phyloP scores from a whole-genome alignment of 2,113 vertebrate species.

The Gasterosteus aculeatus region DNA sequence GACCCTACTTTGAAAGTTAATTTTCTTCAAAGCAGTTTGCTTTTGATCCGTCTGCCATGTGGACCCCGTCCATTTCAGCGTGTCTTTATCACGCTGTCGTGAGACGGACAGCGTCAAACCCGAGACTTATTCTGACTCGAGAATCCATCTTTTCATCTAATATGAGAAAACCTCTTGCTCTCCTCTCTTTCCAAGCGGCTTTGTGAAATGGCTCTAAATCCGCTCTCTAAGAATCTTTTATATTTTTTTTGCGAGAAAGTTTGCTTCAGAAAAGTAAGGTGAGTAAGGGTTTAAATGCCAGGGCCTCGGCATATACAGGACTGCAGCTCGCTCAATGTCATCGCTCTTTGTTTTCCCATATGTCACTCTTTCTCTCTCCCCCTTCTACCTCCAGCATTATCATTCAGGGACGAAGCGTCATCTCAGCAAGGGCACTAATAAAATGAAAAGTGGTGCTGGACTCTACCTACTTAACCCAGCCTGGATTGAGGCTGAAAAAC shows the following conservation, averaged over 20 bases:
- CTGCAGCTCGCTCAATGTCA: conserved; percentile 45
- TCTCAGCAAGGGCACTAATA: conserved; percentile 74
- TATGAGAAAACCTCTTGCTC: conserved; percentile 15
- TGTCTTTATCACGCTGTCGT: not conserved
- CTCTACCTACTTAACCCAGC: conserved; percentile 65
- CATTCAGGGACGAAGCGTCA: conserved; percentile 58
- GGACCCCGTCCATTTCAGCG: not conserved
- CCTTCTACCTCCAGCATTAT: conserved; percentile 59
- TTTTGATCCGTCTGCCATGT: not conserved
- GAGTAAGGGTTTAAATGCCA: conserved; percentile 14
- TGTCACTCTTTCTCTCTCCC: conserved; percentile 9
- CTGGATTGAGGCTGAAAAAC: conserved; percentile 48
- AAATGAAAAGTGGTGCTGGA: conserved; percentile 74
- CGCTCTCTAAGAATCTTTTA: conserved; percentile 19
- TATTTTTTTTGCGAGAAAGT: conserved; percentile 43
- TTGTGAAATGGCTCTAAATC: conserved; percentile 27
- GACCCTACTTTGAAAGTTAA: not conserved
- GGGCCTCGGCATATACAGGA: conserved; percentile 36
- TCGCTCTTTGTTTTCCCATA: conserved; percentile 45
- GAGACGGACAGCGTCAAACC: conserved; percentile 5
- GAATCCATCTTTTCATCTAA: conserved; percentile 28
- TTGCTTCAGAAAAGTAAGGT: conserved; percentile 28
- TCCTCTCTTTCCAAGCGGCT: not conserved
- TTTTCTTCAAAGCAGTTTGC: not conserved
- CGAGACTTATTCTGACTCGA: not conserved